Base-by-base conservation (phyloP, 2,797 vertebrate genomes). In the Limnodromus scolopaceus region DNA sequence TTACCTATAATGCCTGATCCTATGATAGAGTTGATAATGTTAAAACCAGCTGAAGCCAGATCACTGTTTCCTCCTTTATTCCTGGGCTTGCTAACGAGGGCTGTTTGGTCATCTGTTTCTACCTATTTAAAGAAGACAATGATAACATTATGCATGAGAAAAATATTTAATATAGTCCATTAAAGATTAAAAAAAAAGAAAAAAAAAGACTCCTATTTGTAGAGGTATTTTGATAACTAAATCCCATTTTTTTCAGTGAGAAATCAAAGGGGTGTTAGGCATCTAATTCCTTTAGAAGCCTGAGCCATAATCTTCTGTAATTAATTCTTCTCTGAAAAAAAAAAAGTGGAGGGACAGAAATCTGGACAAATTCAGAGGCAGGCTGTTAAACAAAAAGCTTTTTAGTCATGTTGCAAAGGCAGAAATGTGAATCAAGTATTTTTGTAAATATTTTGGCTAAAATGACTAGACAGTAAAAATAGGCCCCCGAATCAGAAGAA, bases 11-110 rank as follows among this genome's bases (percentile, higher is more conserved):
- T 97, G 66, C 99, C 99, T 39, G 99, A 99, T 98, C 99, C 99
- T 94, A 99, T 99, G 64, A 99, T 99, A 69, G 99, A 99, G 96
- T 99, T 99, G 94, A 99, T 98, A 84, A 99, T 98, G 96, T 99
- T 99, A 97, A 99, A 99, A 53, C 98, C 98, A 28, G 99, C 99
- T 75, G 98, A 98, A 49, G 98, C 98, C 55, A 98, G 95, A 76
- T 98, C 98, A 82, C 98, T 95, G 58, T 94, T 98, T 93, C 97
- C 92, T 95, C 91, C 85, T 92, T 96, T 92, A 51, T 76, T 84
- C 70, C 43, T 93, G 13, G 89, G 72, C 36, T 98, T 82, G 65
- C 89, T 93, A 94, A 99, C 91, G 15, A 99, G 97, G 11, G 84
- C 65, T 92, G 87, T 96, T 82, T 94, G 97, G 96, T 99, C 99